Conservation (phyloP, 2,888 invertebrate species). For the Stegana nigrithorax region DNA sequence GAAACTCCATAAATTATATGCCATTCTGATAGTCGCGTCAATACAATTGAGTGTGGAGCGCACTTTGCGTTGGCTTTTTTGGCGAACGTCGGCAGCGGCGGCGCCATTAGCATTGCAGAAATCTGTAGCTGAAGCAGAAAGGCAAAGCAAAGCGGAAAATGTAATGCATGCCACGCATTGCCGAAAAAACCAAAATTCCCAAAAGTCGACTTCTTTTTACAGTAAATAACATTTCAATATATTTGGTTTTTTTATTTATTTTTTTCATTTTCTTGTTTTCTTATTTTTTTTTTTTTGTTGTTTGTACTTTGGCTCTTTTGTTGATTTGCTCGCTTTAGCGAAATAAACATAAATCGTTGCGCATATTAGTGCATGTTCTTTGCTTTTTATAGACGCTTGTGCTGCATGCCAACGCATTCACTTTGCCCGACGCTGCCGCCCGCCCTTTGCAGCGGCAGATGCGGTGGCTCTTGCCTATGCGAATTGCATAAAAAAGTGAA, state of each 20-base stretch:
- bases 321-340: conserved; percentile 11
- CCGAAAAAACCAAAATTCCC: too few species aligned
- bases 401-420: background rate
- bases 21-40: background rate
- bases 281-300: conserved; percentile 42
- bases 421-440: conserved; percentile 40
- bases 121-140: too few species aligned
- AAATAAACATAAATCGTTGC: conserved; percentile 55
- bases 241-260: conserved; percentile 21
- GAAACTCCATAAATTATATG: conserved; percentile 12
- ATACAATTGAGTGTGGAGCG: conserved; percentile 11
- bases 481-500: background rate
- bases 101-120: background rate
- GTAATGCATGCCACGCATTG: too few species aligned
- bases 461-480: background rate
- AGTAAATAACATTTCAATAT: conserved; percentile 51
- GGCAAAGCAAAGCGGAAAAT: too few species aligned
- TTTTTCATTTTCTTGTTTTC: conserved; percentile 48
- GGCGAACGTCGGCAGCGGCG: too few species aligned
- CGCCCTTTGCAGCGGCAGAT: background rate
- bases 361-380: conserved; percentile 57
- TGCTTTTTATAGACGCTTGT: background rate
- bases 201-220: conserved; percentile 37
- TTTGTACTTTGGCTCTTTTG: background rate
- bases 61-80: background rate